Percentiles rank a stretch among this genome's conserved stretches.
These are phyloP conservation scores for Pygoscelis adeliae DNA, from an alignment of 2,113 vertebrate genomes.

Conservation along the genomic window DNA sequence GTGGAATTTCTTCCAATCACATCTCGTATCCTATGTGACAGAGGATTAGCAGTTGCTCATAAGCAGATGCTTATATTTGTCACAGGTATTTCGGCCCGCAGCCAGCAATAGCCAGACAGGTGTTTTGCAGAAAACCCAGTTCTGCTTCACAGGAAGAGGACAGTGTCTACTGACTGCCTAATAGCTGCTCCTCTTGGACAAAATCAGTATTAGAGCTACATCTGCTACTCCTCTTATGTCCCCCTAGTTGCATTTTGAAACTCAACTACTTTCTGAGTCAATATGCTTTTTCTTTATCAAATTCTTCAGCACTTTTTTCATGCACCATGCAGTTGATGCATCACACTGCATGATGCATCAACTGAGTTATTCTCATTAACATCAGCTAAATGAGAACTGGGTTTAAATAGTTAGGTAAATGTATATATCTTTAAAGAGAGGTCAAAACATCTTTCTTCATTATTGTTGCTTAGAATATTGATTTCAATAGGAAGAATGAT, in stretches of 20 bases:
- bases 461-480: neutral
- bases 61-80: neutral
- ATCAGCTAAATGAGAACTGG: neutral
- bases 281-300: neutral
- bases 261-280: neutral
- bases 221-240: neutral
- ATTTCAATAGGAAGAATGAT: neutral
- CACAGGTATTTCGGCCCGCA: neutral
- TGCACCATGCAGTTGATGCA: neutral
- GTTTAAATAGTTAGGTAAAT: neutral
- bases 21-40: rapidly evolving
- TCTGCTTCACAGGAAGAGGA: neutral
- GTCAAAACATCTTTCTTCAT: neutral
- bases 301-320: neutral
- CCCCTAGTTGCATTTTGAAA: neutral
- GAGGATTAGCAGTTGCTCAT: neutral
- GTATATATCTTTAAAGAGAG: neutral
- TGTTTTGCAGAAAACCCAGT: neutral
- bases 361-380: neutral
- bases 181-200: neutral
- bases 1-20: neutral
- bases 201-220: neutral
- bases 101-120: neutral
- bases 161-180: neutral
- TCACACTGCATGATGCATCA: neutral